phyloP scores from a whole-genome alignment of 2,888 invertebrate species.

The Herminia tarsipennalis region DNA sequence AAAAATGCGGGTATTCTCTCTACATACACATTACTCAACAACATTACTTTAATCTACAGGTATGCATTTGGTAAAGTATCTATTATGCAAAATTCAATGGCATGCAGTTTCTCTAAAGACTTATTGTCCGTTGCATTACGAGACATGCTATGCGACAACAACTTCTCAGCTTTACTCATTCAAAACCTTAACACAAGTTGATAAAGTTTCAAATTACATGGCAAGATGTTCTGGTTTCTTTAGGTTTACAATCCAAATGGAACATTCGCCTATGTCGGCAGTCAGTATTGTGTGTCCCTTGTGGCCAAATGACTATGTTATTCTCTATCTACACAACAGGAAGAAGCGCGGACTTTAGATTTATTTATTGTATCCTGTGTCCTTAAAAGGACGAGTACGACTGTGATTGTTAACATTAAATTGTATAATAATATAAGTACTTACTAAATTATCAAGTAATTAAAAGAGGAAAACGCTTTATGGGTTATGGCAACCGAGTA shows the following conservation, averaged over 20 bases:
- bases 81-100: constrained; percentile 51
- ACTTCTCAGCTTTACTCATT: neutral
- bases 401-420: no score
- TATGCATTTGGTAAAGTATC: constrained; percentile 28
- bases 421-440: no score
- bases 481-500: no score
- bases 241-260: constrained; percentile 20
- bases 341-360: no score
- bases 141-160: constrained; percentile 15
- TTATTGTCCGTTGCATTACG: constrained; percentile 51
- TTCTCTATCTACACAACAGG: no score
- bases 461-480: no score
- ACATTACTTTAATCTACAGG: constrained; percentile 3
- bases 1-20: no score
- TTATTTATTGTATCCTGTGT: no score
- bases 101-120: constrained; percentile 55
- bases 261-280: constrained; percentile 21
- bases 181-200: neutral
- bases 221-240: constrained; percentile 1
- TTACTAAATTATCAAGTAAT: no score
- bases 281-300: constrained; percentile 15
- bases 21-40: neutral
- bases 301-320: constrained; percentile 2
- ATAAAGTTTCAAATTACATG: constrained; percentile 14
- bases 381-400: no score